Base-by-base conservation (phyloP, 2,113 vertebrate genomes). In the Lepus timidus region DNA sequence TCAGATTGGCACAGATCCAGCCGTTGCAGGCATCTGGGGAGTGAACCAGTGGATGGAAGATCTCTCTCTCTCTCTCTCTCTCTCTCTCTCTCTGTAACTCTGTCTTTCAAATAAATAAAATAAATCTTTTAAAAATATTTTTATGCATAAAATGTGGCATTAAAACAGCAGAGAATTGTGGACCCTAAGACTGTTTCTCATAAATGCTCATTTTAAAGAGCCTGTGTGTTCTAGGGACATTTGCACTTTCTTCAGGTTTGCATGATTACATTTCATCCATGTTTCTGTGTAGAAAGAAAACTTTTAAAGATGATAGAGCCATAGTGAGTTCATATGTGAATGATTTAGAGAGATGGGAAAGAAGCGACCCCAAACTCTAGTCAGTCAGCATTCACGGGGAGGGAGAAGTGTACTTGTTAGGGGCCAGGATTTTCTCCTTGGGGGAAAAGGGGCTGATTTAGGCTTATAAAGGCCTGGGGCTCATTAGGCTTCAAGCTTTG, bases 171-270 rank as follows among this genome's bases (percentile, higher is more conserved):
- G 25, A 92, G 27, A 58, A 23, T 19, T 52, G 4, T 17, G 20
- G 8, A 1, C 55, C 12, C 10, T 80, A 16, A 93, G 3, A 33
- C 9, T 75, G 74, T 44, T 84, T 29, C 17, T 74, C 19, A 65
- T 75, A 81, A 75, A 33, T 61, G 71, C 74, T 49, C n/a, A 44
- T 79, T 95, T 82, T n/a, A 73, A 82, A 67, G 25, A 93, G 71
- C 49, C 78, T 86, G 20, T 22, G 9, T 85, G 20, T 39, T 74
- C 31, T 85, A 67, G 9, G n/a, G 55, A 78, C 49, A 9, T 62
- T 79, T 62, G 5, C 31, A 85, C 51, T 68, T 58, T 93, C 36
- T 92, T 22, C 13, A 65, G 5, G 58, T 44, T 88, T 85, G 31
- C 3, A 31, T 65, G 39, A 74, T 78, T 73, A 71, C 3, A 39